A percentile compares a stretch with the other conserved stretches of the same genome.
phyloP scores from a whole-genome alignment of 2,113 vertebrate species.

The Mus pahari region DNA sequence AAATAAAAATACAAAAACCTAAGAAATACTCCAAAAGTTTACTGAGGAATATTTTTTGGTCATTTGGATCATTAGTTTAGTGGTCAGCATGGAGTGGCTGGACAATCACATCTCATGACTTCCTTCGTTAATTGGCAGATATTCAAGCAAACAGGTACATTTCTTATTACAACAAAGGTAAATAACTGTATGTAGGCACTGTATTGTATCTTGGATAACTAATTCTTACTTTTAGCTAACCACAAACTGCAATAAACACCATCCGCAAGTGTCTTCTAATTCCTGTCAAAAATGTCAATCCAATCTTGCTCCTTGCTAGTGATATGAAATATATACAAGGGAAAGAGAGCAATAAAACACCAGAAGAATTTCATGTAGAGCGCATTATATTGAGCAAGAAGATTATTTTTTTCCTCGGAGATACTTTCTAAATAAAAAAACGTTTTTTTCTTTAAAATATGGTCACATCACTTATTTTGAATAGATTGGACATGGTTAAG shows the following conservation, averaged over 20 bases:
- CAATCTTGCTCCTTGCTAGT: not conserved
- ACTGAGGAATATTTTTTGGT: not conserved
- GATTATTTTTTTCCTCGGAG: not conserved
- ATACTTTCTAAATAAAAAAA: not conserved
- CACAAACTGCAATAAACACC: not conserved
- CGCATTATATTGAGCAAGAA: not conserved
- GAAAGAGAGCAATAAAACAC: not conserved
- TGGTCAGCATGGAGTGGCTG: not conserved
- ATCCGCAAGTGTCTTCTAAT: not conserved
- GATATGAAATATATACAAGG: not conserved
- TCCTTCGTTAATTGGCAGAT: not conserved
- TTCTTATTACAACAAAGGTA: conserved; percentile 19
- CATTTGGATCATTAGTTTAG: conserved; percentile 17
- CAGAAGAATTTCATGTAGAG: not conserved
- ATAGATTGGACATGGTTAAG: not conserved
- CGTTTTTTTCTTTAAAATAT: not conserved
- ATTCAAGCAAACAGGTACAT: not conserved
- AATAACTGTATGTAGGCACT: not conserved
- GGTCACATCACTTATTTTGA: not conserved
- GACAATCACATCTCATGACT: not conserved
- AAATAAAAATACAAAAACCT: not conserved
- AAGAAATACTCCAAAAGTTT: not conserved
- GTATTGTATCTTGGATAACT: not conserved
- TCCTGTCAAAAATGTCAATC: not conserved
- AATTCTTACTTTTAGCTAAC: not conserved